Evolutionary conservation across 2,888 invertebrate species (phyloP).

Genomic region (Orchesella flavescens): DNA sequence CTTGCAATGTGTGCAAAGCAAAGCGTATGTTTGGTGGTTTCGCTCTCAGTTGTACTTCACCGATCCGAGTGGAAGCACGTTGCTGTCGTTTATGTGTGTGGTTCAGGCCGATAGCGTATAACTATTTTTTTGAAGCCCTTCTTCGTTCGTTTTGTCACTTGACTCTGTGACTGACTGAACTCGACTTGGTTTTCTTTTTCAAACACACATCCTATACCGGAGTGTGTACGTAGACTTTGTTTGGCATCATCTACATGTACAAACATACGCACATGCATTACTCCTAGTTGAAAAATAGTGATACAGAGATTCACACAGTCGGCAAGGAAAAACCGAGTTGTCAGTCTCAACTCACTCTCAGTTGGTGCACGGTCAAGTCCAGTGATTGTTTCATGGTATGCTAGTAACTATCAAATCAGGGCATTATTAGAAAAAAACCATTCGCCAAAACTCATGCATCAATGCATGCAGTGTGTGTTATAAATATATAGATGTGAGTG

Average conservation of each 20-base stretch:
- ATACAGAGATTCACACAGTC: conserved; percentile 13
- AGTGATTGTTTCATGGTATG: conserved; percentile 42
- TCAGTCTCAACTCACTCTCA: conserved; percentile 59
- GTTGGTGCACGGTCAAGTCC: conserved; percentile 53
- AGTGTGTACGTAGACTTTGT: background rate
- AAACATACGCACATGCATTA: conserved; percentile 6
- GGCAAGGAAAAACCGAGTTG: conserved; percentile 60
- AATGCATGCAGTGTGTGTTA: background rate
- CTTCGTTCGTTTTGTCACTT: conserved; percentile 31
- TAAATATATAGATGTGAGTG: conserved; percentile 13
- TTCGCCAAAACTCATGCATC: conserved; percentile 29
- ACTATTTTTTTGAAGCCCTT: background rate
- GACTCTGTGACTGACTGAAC: conserved; percentile 49
- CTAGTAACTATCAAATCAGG: conserved; percentile 12
- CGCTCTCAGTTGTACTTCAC: conserved; percentile 69
- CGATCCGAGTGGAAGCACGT: conserved; percentile 69
- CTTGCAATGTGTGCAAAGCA: conserved; percentile 28
- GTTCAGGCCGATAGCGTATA: background rate
- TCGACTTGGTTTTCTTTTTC: conserved; percentile 11
- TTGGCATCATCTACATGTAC: background rate
- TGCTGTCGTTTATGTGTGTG: conserved; percentile 55
- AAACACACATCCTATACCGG: background rate
- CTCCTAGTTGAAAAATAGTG: background rate
- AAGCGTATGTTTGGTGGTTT: conserved; percentile 46
- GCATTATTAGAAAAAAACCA: conserved; percentile 49